phyloP scores from a whole-genome alignment of 2,797 vertebrate genomes.

The Danio tinwini region DNA sequence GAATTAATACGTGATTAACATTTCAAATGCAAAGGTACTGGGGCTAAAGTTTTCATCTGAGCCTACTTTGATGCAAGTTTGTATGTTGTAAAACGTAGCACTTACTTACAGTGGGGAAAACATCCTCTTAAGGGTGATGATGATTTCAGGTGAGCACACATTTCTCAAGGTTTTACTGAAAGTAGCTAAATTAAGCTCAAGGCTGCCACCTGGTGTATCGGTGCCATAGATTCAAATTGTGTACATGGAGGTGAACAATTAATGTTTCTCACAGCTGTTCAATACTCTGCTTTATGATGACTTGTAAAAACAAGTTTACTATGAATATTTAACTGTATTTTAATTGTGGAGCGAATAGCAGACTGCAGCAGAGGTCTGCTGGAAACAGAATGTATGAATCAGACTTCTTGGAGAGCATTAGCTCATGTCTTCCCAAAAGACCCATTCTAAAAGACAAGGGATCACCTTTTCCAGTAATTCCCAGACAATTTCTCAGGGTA shows the following conservation, averaged over 20 bases:
- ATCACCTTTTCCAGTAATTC: conserved; percentile 64
- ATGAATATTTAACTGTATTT: neutral
- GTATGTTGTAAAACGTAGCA: neutral
- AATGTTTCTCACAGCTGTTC: neutral
- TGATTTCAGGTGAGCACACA: conserved; percentile 7
- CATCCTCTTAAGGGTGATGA: neutral
- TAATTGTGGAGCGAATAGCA: neutral
- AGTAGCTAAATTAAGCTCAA: conserved; percentile 65
- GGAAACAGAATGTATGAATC: conserved; percentile 35
- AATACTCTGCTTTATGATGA: neutral
- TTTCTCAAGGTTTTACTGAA: conserved; percentile 23
- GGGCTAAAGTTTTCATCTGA: neutral
- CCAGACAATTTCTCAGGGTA: conserved; percentile 4
- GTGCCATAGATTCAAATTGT: neutral
- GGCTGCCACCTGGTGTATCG: conserved; percentile 78
- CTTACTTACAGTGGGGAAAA: neutral
- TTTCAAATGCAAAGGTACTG: neutral
- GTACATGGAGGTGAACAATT: neutral
- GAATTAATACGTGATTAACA: neutral
- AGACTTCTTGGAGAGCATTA: conserved; percentile 65
- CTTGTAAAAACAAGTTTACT: neutral
- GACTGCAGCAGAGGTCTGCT: neutral
- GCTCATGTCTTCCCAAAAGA: conserved; percentile 66
- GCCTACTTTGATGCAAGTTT: neutral
- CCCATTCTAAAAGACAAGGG: conserved; percentile 30